These are phyloP conservation scores for Microtus richardsoni DNA, from an alignment of 2,113 vertebrate genomes.

Conservation along the genomic window DNA sequence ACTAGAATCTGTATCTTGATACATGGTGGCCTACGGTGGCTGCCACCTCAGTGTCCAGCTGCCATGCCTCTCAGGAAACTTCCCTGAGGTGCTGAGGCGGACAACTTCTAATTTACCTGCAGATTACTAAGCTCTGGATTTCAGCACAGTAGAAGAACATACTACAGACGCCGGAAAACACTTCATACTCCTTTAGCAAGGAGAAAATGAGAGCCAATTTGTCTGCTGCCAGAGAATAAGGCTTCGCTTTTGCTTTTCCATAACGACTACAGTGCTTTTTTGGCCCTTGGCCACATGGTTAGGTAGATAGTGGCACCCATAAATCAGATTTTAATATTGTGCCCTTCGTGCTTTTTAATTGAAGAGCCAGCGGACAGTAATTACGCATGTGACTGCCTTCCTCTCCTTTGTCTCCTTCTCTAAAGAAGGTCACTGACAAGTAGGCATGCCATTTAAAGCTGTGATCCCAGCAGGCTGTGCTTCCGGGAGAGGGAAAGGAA, in stretches of 20 bases:
- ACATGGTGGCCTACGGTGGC: fast-evolving
- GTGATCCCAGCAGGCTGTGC: constrained; percentile 58
- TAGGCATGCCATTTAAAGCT: constrained; percentile 32
- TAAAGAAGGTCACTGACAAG: constrained; percentile 23
- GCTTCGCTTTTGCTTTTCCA: neutral
- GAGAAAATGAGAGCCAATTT: constrained; percentile 74
- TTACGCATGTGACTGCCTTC: constrained; percentile 53
- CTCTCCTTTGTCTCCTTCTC: constrained; percentile 62
- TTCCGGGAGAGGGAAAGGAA: neutral
- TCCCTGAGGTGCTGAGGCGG: constrained; percentile 3
- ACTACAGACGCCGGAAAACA: constrained; percentile 69
- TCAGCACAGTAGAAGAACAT: constrained; percentile 60
- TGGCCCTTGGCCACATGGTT: constrained; percentile 76
- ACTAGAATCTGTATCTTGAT: neutral
- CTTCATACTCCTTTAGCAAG: constrained; percentile 75
- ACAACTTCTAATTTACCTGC: constrained; percentile 18
- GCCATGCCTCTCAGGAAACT: neutral
- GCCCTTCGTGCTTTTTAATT: constrained; percentile 82
- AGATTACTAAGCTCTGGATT: constrained; percentile 63
- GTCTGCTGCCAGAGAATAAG: constrained; percentile 68
- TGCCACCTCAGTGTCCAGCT: fast-evolving
- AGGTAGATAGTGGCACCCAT: constrained; percentile 75
- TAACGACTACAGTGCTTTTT: constrained; percentile 58
- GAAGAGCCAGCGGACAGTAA: constrained; percentile 77
- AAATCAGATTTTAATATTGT: constrained; percentile 85